A percentile compares a stretch with the other conserved stretches of the same genome.
Conservation (phyloP, 2,113 vertebrate genomes). For the Oncorhynchus kisutch region DNA sequence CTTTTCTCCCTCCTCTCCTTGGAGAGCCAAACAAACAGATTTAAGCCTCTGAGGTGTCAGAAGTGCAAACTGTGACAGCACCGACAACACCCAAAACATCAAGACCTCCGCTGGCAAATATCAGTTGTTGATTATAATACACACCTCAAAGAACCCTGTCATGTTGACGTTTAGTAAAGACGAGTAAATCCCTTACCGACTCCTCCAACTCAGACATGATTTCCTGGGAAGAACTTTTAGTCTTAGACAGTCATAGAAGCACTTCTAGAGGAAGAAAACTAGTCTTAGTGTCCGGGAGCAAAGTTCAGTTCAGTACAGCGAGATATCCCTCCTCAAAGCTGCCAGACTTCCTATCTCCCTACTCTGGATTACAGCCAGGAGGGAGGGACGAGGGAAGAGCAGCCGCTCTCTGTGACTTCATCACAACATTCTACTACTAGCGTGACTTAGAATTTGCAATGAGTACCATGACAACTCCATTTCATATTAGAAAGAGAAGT, state of each 20-base stretch:
- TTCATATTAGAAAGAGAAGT: constrained; percentile 9
- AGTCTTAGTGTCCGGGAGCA: constrained; percentile 30
- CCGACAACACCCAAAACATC: not conserved
- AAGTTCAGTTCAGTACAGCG: constrained; percentile 46
- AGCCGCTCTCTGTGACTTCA: not conserved
- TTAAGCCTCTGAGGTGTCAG: not conserved
- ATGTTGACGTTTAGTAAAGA: too few relatives aligned
- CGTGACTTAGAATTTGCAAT: too few relatives aligned
- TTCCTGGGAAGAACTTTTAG: not conserved
- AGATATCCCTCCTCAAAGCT: constrained; percentile 19
- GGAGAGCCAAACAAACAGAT: too few relatives aligned
- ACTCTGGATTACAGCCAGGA: constrained; percentile 44
- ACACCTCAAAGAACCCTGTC: not conserved
- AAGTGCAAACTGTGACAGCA: not conserved
- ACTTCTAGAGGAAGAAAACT: too few relatives aligned
- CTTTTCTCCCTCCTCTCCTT: too few relatives aligned
- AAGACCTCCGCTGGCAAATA: not conserved
- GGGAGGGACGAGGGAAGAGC: not conserved
- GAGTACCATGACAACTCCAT: not conserved
- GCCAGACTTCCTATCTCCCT: constrained; percentile 51
- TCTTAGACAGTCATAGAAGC: not conserved
- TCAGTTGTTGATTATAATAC: not conserved
- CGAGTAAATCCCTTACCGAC: not conserved
- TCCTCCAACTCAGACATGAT: constrained; percentile 9
- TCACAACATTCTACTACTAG: not conserved